Evolutionary conservation across 2,113 vertebrate species (phyloP).

Genomic region (Halcyon malimbica): DNA sequence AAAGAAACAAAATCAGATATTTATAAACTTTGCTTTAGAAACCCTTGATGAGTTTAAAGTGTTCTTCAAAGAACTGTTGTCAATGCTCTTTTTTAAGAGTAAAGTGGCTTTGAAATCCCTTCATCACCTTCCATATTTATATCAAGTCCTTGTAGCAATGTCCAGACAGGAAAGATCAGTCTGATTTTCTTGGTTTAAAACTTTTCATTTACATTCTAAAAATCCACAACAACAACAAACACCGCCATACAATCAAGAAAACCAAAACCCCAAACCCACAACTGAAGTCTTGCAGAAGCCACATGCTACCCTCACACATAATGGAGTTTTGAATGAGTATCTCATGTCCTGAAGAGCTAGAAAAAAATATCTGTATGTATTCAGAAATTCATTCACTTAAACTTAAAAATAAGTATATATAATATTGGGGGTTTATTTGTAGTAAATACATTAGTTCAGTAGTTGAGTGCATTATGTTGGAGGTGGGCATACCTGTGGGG

Average conservation of each 20-base stretch:
- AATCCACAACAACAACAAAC: neutral
- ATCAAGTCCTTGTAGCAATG: neutral
- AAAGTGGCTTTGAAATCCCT: neutral
- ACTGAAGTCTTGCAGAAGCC: neutral
- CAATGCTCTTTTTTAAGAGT: neutral
- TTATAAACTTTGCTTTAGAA: neutral
- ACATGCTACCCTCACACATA: neutral
- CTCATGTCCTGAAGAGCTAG: neutral
- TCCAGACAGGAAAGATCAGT: neutral
- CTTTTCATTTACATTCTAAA: neutral
- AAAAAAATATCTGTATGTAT: neutral
- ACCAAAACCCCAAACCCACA: neutral
- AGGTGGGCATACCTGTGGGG: fast-evolving
- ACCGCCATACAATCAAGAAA: neutral
- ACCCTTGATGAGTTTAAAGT: neutral
- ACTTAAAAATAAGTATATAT: neutral
- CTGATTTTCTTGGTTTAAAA: too few relatives aligned
- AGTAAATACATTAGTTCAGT: neutral
- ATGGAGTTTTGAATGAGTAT: neutral
- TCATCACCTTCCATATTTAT: neutral
- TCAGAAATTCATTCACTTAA: neutral
- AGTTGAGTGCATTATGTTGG: neutral
- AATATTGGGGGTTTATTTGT: neutral
- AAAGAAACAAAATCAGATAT: neutral
- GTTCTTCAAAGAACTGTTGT: neutral